Base-by-base conservation (phyloP, 2,888 invertebrate species). In the Xylocampa areola region DNA sequence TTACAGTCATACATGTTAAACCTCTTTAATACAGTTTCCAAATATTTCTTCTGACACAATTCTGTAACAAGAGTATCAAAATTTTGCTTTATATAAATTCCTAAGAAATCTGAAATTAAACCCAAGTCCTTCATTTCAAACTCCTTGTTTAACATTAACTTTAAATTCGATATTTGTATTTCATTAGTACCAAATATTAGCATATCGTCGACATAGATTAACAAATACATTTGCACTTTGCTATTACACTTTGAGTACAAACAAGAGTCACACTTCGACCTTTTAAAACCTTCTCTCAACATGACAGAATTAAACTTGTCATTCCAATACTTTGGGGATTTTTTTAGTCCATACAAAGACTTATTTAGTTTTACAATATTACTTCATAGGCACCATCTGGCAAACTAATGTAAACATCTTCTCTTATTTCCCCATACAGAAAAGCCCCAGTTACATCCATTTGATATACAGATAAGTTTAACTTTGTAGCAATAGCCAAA, bases 361-460 rank as follows among this genome's bases (percentile, higher is more conserved):
- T 60, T 65, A 13, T 65, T 58, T 13, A 65, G 25, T 32, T 60
- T 61, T 5, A 58, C 21, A 32, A 53, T 32, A 37, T 39, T 49
- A 0, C 8, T 0, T 1, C 4, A 23, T 52, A 32, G 0, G 37
- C 44, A 0, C 71, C 65, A 21, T 68, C 55, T 33, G 77, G 70
- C 8, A 59, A 39, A 13, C 39, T 32, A 19, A 78, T 2, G 41
- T 68, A 75, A 0, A 74, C 66, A 10, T 54, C 39, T 32, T 65
- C 65, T 17, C 72, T 33, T 5, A 77, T 70, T 1, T 64, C 36
- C 0, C 76, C 73, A 65, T 76, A 59, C 4, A 77, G 27, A 27
- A 76, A 77, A 0, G 73, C 62, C 1, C 23, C 25, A 1, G 14
- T 25, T 1, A 25, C 25, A 25, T 21, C 21, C 21, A 21, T 21